Conservation (phyloP, 2,797 vertebrate genomes). For the Spheniscus humboldti region DNA sequence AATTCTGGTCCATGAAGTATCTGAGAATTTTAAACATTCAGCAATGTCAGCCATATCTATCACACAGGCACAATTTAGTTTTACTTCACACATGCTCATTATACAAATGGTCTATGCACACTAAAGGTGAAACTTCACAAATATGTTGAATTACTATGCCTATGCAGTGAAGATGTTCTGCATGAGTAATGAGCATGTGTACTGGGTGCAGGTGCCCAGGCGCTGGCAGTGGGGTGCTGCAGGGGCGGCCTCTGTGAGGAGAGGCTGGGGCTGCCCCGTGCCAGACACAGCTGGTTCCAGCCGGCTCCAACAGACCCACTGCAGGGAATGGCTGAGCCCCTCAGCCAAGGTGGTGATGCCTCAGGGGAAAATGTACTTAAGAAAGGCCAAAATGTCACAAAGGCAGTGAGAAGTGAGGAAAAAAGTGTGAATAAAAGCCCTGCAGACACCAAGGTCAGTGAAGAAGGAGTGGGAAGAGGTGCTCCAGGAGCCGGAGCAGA, state of each 20-base stretch:
- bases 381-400: not conserved
- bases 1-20: not conserved
- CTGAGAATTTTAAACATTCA: not conserved
- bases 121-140: not conserved
- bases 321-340: not conserved
- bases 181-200: fast-evolving
- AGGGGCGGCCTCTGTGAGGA: not conserved
- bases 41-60: not conserved
- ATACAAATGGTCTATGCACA: not conserved
- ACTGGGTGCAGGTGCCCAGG: not conserved
- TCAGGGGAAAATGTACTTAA: not conserved
- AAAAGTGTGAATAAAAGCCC: not conserved
- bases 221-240: no score
- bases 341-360: fast-evolving
- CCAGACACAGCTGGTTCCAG: not conserved
- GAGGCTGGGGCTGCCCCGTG: fast-evolving
- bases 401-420: not conserved
- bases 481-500: not conserved
- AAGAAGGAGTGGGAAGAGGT: not conserved
- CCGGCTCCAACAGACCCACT: fast-evolving
- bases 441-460: not conserved
- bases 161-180: not conserved
- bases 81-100: not conserved
- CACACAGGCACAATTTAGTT: not conserved
- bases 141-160: not conserved